Percentiles rank a stretch among this genome's conserved stretches.
Evolutionary conservation across 2,797 vertebrate species (phyloP).

Genomic region (Gephyroberyx darwinii): DNA sequence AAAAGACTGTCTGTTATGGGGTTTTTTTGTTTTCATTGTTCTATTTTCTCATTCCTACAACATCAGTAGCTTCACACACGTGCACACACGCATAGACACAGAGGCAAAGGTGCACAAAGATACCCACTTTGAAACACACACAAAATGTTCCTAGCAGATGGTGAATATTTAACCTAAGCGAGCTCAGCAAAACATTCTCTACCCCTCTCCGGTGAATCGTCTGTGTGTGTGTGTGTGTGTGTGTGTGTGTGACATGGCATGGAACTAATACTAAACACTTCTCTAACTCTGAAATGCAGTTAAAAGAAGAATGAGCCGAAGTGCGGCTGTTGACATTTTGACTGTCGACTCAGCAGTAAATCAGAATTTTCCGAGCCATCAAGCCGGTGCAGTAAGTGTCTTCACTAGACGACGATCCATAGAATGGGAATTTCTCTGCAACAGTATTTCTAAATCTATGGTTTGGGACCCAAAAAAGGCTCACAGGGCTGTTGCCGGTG

Average conservation of each 20-base stretch:
- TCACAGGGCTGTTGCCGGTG: neutral
- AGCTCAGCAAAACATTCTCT: no score
- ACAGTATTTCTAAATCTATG: neutral
- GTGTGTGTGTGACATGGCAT: neutral
- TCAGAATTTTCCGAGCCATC: neutral
- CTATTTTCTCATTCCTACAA: conserved; percentile 44
- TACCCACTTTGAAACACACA: neutral
- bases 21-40: conserved; percentile 42
- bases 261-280: conserved; percentile 1
- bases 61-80: neutral
- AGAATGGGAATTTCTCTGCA: neutral
- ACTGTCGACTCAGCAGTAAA: conserved; percentile 9
- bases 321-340: conserved; percentile 24
- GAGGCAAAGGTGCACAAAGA: conserved; percentile 19
- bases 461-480: neutral
- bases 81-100: neutral
- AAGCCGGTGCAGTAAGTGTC: neutral
- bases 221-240: no score
- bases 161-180: no score
- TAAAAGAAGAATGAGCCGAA: conserved; percentile 11
- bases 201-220: no score
- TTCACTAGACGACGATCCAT: neutral
- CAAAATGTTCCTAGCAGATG: no score
- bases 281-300: conserved; percentile 16
- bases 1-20: conserved; percentile 34